Conservation (phyloP, 2,888 invertebrate genomes). For the Clanis bilineata region DNA sequence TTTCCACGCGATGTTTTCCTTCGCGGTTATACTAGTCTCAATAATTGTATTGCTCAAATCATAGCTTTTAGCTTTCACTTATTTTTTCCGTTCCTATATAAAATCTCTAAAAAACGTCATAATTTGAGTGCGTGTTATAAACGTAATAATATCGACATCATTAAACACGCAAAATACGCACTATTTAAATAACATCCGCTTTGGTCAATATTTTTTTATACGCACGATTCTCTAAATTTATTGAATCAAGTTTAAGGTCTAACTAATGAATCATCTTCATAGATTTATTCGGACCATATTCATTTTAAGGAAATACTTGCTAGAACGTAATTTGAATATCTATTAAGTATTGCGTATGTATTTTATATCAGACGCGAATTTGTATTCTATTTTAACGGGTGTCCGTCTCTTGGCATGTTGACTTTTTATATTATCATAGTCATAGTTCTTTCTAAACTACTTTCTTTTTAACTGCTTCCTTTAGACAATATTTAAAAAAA, state of each 20-base stretch:
- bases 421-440: background rate
- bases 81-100: too few species aligned
- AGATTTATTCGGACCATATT: background rate
- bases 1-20: too few species aligned
- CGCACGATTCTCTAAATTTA: background rate
- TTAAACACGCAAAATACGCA: background rate
- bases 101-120: too few species aligned
- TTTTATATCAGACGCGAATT: background rate
- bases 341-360: background rate
- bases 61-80: too few species aligned
- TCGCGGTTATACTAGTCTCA: too few species aligned
- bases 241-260: conserved; percentile 9
- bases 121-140: background rate
- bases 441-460: too few species aligned
- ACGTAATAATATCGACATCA: background rate
- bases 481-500: too few species aligned
- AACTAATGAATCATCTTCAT: conserved; percentile 5
- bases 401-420: background rate
- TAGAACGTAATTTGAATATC: background rate
- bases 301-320: background rate
- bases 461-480: background rate
- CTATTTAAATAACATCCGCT: background rate
- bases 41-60: too few species aligned
- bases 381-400: background rate
- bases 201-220: background rate